Evolutionary conservation across 2,797 vertebrate species (phyloP).

Genomic region (Sebastes trivittatus): DNA sequence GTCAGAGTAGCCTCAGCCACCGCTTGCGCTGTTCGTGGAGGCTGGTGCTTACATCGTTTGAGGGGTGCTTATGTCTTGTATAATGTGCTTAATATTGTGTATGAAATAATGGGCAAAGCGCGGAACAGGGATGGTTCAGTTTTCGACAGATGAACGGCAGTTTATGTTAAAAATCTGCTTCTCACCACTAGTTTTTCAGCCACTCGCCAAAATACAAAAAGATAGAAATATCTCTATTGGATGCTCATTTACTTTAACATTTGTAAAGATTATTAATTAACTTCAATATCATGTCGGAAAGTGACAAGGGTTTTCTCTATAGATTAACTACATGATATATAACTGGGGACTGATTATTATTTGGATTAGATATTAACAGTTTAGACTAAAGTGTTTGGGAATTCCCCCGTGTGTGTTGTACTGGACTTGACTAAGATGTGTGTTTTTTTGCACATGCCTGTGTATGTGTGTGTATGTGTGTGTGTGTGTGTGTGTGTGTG

Average conservation of each 20-base stretch:
- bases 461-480: slow-evolving; percentile 17
- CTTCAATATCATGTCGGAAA: not conserved
- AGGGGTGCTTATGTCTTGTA: slow-evolving; percentile 55
- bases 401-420: slow-evolving; percentile 35
- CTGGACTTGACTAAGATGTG: slow-evolving; percentile 27
- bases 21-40: slow-evolving; percentile 43
- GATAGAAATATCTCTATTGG: not conserved
- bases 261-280: not conserved
- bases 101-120: slow-evolving; percentile 32
- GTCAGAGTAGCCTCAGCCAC: slow-evolving; percentile 64
- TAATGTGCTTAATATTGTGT: slow-evolving; percentile 46
- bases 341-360: not conserved
- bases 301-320: not conserved
- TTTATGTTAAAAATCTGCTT: slow-evolving; percentile 18
- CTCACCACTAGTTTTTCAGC: slow-evolving; percentile 16
- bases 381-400: slow-evolving; percentile 35
- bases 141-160: slow-evolving; percentile 24
- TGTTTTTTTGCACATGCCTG: slow-evolving; percentile 5
- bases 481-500: slow-evolving; percentile 21
- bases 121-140: not conserved
- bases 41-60: slow-evolving; percentile 54
- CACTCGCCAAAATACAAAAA: slow-evolving; percentile 4
- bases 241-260: not conserved
- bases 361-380: slow-evolving; percentile 35
- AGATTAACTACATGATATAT: not conserved